These are phyloP conservation scores for Macrosoma leucophasiata DNA, from an alignment of 2,888 invertebrate genomes.

Conservation along the genomic window DNA sequence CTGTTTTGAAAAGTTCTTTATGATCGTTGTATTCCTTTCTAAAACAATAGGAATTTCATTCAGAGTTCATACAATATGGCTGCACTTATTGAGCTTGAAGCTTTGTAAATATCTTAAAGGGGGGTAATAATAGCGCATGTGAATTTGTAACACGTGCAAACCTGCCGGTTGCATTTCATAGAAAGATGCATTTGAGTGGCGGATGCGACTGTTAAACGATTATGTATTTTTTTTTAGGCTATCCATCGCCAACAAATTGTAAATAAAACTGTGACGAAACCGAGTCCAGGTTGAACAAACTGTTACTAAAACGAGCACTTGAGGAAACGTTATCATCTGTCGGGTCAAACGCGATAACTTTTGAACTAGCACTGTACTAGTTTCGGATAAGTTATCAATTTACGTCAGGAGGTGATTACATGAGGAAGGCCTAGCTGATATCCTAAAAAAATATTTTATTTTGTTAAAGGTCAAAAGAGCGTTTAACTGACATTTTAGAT, in stretches of 20 bases:
- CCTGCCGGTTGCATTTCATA: constrained; percentile 34
- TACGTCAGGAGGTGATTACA: constrained; percentile 58
- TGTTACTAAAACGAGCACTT: constrained; percentile 45
- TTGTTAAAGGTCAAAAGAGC: background rate
- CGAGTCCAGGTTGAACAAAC: constrained; percentile 64
- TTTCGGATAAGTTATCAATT: constrained; percentile 65
- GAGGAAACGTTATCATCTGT: constrained; percentile 45
- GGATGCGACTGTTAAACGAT: constrained; percentile 42
- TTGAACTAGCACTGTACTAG: constrained; percentile 55
- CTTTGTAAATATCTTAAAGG: no score
- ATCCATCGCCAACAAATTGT: constrained; percentile 41
- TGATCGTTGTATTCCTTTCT: no score
- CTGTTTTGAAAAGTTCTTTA: no score
- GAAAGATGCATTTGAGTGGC: constrained; percentile 34
- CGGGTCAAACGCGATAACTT: constrained; percentile 60
- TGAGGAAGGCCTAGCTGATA: background rate
- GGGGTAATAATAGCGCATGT: constrained; percentile 14
- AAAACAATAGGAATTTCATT: no score
- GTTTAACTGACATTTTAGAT: no score
- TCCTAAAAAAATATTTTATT: background rate
- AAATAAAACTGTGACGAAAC: constrained; percentile 55
- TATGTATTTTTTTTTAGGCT: constrained; percentile 47
- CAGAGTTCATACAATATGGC: no score
- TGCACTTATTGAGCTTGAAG: no score
- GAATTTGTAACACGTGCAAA: constrained; percentile 30